A percentile compares a stretch with the other conserved stretches of the same genome.
Conservation (phyloP, 2,888 invertebrate genomes). For the Amblyteles armatorius region DNA sequence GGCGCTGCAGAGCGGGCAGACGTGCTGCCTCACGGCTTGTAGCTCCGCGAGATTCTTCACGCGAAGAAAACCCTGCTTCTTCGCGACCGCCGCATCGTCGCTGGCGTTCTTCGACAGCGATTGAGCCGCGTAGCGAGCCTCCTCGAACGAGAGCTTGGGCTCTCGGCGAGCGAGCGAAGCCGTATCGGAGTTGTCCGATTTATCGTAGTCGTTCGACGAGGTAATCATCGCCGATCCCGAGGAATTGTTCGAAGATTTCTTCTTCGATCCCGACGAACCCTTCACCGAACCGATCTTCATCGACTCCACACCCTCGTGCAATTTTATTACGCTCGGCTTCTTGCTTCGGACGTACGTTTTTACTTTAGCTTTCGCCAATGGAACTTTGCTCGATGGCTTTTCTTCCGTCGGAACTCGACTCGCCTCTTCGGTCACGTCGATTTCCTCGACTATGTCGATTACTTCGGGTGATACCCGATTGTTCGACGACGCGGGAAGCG, state of each 20-base stretch:
- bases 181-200: background rate
- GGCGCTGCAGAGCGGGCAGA: slow-evolving; percentile 70
- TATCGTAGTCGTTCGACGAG: background rate
- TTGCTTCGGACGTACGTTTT: background rate
- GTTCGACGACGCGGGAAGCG: background rate
- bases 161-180: background rate
- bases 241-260: background rate
- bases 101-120: background rate
- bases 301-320: background rate
- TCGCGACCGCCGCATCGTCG: background rate
- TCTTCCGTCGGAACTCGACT: background rate
- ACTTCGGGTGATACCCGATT: slow-evolving; percentile 26
- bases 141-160: slow-evolving; percentile 50
- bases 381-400: background rate
- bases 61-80: slow-evolving; percentile 67
- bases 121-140: slow-evolving; percentile 23
- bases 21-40: slow-evolving; percentile 61
- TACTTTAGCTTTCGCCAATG: background rate
- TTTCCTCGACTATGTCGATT: slow-evolving; percentile 54
- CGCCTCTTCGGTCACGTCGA: background rate
- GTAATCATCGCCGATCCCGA: slow-evolving; percentile 6
- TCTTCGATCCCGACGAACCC: background rate
- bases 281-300: background rate
- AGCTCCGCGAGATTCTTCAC: slow-evolving; percentile 70
- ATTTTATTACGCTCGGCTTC: background rate